Conservation (phyloP, 2,113 vertebrate species). For the Pantherophis guttatus region DNA sequence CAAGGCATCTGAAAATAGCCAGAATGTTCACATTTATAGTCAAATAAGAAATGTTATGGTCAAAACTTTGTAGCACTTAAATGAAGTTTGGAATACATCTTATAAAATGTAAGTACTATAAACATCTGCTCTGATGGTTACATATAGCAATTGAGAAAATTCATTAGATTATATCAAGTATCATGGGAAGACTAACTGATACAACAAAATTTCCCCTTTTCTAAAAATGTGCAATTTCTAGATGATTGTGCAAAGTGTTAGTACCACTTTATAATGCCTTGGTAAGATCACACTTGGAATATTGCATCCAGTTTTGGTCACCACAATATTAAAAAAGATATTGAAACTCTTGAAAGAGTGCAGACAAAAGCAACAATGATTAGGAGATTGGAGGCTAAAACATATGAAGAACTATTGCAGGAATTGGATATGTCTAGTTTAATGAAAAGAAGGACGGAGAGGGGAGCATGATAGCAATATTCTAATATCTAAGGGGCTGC, state of each 20-base stretch:
- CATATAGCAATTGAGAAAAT: neutral
- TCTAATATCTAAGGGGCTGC: neutral
- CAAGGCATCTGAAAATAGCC: conserved; percentile 77
- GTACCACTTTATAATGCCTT: neutral
- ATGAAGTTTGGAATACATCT: neutral
- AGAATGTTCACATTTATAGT: neutral
- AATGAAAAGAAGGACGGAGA: neutral
- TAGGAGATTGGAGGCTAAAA: neutral
- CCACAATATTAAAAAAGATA: neutral
- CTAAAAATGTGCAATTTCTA: neutral
- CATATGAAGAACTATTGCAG: neutral
- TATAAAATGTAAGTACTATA: neutral
- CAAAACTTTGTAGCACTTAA: neutral
- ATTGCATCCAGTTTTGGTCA: neutral
- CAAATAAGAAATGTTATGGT: neutral
- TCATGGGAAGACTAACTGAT: neutral
- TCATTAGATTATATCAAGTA: neutral
- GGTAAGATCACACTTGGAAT: neutral
- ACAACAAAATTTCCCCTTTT: neutral
- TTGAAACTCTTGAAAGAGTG: neutral
- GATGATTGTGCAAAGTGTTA: neutral
- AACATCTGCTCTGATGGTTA: neutral
- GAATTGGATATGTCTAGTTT: neutral
- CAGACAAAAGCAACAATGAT: neutral
- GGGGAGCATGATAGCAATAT: neutral